phyloP scores from a whole-genome alignment of 2,113 vertebrate species.

The Tachycineta bicolor region DNA sequence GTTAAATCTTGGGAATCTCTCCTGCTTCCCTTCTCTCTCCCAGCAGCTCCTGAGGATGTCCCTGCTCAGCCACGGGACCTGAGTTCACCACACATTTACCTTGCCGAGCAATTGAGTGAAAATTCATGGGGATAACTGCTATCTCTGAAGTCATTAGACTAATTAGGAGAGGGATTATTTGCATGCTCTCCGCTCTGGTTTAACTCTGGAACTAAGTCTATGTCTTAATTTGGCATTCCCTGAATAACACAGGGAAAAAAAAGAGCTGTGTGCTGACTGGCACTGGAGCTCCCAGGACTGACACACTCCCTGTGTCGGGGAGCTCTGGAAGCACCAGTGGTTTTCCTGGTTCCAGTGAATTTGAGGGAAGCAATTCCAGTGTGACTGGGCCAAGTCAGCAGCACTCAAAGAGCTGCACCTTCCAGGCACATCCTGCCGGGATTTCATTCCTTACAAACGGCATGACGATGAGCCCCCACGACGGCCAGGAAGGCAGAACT shows the following conservation, averaged over 20 bases:
- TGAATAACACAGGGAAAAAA: not conserved
- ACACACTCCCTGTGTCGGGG: not conserved
- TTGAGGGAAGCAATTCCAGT: not conserved
- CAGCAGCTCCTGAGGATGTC: not conserved
- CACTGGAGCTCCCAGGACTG: not conserved
- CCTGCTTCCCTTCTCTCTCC: rapidly evolving
- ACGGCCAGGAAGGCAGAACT: not conserved
- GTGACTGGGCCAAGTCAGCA: not conserved
- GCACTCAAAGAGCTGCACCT: not conserved
- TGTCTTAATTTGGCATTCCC: constrained; percentile 28
- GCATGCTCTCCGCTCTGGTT: not conserved
- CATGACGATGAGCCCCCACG: rapidly evolving
- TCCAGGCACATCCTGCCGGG: not conserved
- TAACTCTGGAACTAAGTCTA: constrained; percentile 3
- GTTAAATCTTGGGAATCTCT: not conserved
- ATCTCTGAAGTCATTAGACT: constrained; percentile 32
- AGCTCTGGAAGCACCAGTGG: not conserved
- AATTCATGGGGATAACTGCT: constrained; percentile 16
- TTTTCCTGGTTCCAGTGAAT: not conserved
- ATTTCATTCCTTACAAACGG: not conserved
- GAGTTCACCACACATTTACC: not conserved
- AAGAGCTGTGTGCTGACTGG: not conserved
- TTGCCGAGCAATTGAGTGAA: not conserved
- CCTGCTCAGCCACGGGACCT: not conserved
- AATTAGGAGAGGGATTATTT: constrained; percentile 35